Base-by-base conservation (phyloP, 2,888 invertebrate genomes). In the Lissonota sp. region DNA sequence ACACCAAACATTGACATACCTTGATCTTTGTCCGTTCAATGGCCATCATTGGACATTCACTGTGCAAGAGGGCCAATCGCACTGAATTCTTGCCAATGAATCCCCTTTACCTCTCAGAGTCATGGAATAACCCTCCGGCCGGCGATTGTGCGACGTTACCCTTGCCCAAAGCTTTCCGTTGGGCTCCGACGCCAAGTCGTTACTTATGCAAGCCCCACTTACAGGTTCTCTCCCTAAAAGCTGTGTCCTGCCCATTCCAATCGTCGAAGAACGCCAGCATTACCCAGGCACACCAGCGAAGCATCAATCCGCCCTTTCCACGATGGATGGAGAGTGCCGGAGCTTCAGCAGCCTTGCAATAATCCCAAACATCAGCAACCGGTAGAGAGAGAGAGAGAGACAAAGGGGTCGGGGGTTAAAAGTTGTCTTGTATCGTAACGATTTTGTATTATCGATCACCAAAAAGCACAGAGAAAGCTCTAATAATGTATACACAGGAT, bases 141-240 rank as follows among this genome's bases (percentile, higher is more conserved):
- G 53, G 46, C 57, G 53, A 16, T 73, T 5, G 74, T 49, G 49
- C 42, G 44, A 70, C 14, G 63, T 64, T 53, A 63, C 66, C 81
- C 71, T 60, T 69, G 78, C 72, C 79, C 78, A 44, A 44, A 80
- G 80, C 84, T 81, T 84, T 83, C 83, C 74, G 85, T 83, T 84
- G 81, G 86, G 85, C 80, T 84, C 84, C 80, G 82, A 82, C 83
- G 77, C 85, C 78, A 86, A 86, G 83, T 88, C 87, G 88, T 90
- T 90, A 90, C 90, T 90, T 90, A 90, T 90, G 90, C 90, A 89
- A 88, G 87, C 89, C 84, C 88, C 87, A 88, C 90, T 90, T 90
- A 89, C 88, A 83, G 85, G 83, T 85, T 86, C 53, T 53, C 53
- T 84, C 83, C 86, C 88, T 88, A 88, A 90, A 90, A 90, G 89